Base-by-base conservation (phyloP, 1,140 invertebrate genomes). In the Macrobrachium rosenbergii region DNA sequence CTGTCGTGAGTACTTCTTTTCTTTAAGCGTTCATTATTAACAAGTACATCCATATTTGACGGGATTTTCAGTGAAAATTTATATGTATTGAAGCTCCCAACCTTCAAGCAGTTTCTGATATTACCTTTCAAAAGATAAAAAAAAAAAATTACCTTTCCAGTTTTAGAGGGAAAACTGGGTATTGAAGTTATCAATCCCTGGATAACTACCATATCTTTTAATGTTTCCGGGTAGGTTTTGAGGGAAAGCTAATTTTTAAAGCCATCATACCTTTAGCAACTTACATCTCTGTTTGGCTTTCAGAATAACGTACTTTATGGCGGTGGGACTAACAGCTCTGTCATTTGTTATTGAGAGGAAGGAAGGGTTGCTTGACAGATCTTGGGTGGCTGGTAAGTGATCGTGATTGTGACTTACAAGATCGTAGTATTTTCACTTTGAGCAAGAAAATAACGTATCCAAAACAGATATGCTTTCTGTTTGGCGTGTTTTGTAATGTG, bases 281-380 rank as follows among this genome's bases (percentile, higher is more conserved):
- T 52, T 1, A 21, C 62, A 28, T 52, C 37, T 60, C 21, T 45
- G 21, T 64, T 69, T 64, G 64, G n/a, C 62, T 52, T 23, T 2
- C 92, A 98, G 97, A n/a, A 98, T 98, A 91, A 96, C 98, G 2
- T 99, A 98, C 93, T 98, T 99, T 94, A 94, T 98, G 92, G 97
- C 98, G 28, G 97, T 98, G 19, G 97, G 97, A n/a, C 92, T 99
- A 78, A 99, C 97, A 17, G 97, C 97, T 5, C 96, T 98, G 17
- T 95, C 96, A 2, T 94, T 99, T 91, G 96, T 99, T 73, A 95
- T 98, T 83, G 98, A 99, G 91, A 94, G 96, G 89, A 98, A 97
- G 89, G 97, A 98, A 92, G 97, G 97, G 37, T 92, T 98, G n/a
- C 91, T 98, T 89, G 97, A 98, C 91, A 93, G 97, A 83, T 96